A percentile compares a stretch with the other conserved stretches of the same genome.
These are phyloP conservation scores for Ricordea florida DNA, from an alignment of 92 coral and sea anemone species.

Conservation along the genomic window DNA sequence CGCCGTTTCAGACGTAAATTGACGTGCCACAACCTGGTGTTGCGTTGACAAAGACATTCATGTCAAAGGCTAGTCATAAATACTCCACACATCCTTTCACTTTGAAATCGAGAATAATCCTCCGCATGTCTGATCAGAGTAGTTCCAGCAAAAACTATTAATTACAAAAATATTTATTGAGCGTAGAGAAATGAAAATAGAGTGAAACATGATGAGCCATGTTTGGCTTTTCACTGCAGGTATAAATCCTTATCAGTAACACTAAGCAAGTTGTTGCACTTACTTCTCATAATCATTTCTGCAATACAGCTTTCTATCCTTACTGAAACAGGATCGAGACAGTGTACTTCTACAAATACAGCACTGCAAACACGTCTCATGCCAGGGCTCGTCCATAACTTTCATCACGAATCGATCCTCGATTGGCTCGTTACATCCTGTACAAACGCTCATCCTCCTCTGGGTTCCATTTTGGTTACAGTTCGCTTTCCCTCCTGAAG, in stretches of 20 bases:
- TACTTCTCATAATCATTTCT: slow-evolving; percentile 97
- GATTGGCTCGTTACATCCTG: slow-evolving; percentile 97
- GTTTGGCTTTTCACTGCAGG: slow-evolving; percentile 11
- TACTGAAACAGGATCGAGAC: slow-evolving; percentile 97
- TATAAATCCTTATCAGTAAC: neutral
- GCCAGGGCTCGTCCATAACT: slow-evolving; percentile 99
- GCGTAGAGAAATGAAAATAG: slow-evolving; percentile 64
- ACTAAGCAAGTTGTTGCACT: slow-evolving; percentile 34
- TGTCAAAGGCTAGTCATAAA: too few relatives aligned
- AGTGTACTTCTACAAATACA: slow-evolving; percentile 90
- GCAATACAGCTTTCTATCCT: slow-evolving; percentile 96
- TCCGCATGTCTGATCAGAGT: slow-evolving; percentile 38
- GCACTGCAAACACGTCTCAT: slow-evolving; percentile 97
- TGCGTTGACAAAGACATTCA: too few relatives aligned
- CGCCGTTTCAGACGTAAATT: too few relatives aligned
- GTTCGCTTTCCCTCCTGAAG: slow-evolving; percentile 78
- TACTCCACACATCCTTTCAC: too few relatives aligned
- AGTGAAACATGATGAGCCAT: slow-evolving; percentile 39
- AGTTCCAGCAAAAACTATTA: slow-evolving; percentile 51
- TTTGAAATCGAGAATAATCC: slow-evolving; percentile 45
- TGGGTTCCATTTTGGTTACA: slow-evolving; percentile 89
- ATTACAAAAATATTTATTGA: slow-evolving; percentile 78
- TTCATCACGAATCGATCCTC: slow-evolving; percentile 99
- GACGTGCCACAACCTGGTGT: too few relatives aligned
- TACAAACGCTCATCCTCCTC: slow-evolving; percentile 87